Evolutionary conservation across 92 coral and sea anemone genomes (phyloP).

Genomic region (Virgularia gustaviana): DNA sequence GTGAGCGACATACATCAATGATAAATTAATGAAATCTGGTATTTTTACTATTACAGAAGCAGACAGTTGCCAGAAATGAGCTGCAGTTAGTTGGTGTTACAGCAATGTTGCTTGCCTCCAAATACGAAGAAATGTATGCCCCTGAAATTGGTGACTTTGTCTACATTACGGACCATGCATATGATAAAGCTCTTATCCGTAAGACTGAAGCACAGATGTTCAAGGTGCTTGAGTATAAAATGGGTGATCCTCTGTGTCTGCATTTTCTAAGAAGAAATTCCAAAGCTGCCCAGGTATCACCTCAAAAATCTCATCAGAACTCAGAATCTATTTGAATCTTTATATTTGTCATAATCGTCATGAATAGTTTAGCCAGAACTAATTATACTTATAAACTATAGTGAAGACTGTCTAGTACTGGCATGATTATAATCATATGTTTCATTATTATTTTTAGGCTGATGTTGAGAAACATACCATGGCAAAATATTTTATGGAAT

Average conservation of each 20-base stretch:
- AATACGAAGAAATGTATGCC: slow-evolving; percentile 97
- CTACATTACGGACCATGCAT: slow-evolving; percentile 90
- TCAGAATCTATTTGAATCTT: too few species aligned
- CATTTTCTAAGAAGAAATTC: slow-evolving; percentile 93
- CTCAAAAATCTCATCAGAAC: too few species aligned
- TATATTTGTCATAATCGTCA: too few species aligned
- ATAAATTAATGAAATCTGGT: neutral
- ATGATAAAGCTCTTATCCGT: slow-evolving; percentile 64
- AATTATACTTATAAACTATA: too few species aligned
- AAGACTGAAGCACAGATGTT: slow-evolving; percentile 81
- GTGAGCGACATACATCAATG: too few species aligned
- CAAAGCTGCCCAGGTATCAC: slow-evolving; percentile 93
- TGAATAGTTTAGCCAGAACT: too few species aligned
- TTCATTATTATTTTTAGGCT: slow-evolving; percentile 52
- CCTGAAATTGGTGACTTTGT: slow-evolving; percentile 96
- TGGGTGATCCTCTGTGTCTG: slow-evolving; percentile 88
- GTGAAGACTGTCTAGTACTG: too few species aligned
- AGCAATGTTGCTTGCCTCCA: slow-evolving; percentile 92
- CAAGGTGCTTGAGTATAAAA: slow-evolving; percentile 58
- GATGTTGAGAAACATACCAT: slow-evolving; percentile 67
- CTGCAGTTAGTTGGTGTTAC: slow-evolving; percentile 91
- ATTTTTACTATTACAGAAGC: slow-evolving; percentile 40
- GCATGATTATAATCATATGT: neutral
- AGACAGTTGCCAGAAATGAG: slow-evolving; percentile 53
- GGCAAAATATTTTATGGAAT: slow-evolving; percentile 95